Percentiles rank a stretch among this genome's conserved stretches.
Conservation (phyloP, 2,888 invertebrate genomes). For the Uropetala carovei region DNA sequence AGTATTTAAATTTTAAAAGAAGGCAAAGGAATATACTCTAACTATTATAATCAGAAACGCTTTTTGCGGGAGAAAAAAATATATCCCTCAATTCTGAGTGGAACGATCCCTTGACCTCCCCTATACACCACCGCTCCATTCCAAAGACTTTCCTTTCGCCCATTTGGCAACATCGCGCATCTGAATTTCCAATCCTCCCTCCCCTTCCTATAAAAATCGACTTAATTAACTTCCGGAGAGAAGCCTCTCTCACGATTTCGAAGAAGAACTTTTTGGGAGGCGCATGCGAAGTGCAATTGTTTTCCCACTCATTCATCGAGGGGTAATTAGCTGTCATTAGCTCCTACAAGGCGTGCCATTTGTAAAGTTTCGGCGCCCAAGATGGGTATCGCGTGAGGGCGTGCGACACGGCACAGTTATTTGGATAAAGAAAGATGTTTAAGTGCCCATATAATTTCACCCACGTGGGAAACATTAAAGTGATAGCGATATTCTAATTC, state of each 20-base stretch:
- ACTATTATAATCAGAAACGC: too few species aligned
- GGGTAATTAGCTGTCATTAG: constrained; percentile 66
- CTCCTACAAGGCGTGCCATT: constrained; percentile 60
- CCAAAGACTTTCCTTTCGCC: not conserved
- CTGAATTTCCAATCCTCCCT: constrained; percentile 39
- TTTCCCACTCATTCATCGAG: constrained; percentile 45
- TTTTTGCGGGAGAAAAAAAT: too few species aligned
- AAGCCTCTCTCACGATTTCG: constrained; percentile 46
- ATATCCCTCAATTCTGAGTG: too few species aligned
- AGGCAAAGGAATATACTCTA: too few species aligned
- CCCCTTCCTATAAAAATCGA: constrained; percentile 3
- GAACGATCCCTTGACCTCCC: not conserved
- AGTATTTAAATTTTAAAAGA: too few species aligned
- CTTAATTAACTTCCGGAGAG: constrained; percentile 51
- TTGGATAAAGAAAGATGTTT: constrained; percentile 51
- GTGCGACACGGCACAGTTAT: constrained; percentile 43
- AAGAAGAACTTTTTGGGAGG: constrained; percentile 27
- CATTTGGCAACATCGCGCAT: constrained; percentile 33
- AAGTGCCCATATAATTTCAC: constrained; percentile 62
- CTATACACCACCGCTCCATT: not conserved
- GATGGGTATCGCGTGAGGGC: constrained; percentile 45
- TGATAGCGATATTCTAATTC: constrained; percentile 59
- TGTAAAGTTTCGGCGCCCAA: constrained; percentile 49
- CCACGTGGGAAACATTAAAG: constrained; percentile 64
- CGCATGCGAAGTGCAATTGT: constrained; percentile 53